Percentiles rank a stretch among this genome's conserved stretches.
Evolutionary conservation across 2,888 invertebrate species (phyloP).

Genomic region (Drosophila nr. medialis): DNA sequence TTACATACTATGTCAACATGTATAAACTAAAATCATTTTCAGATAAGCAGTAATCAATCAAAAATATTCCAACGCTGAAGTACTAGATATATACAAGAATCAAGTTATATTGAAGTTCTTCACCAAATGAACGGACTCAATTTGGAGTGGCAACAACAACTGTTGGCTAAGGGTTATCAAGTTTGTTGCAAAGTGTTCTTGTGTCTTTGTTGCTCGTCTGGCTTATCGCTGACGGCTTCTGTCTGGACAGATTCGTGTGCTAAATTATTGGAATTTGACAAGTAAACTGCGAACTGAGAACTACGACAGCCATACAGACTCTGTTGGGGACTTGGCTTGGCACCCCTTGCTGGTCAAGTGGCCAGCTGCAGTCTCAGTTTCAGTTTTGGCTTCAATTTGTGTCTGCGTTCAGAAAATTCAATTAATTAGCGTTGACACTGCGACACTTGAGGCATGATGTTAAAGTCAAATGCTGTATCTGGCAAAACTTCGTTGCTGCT

Average conservation of each 20-base stretch:
- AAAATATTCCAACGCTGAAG: background rate
- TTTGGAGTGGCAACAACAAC: background rate
- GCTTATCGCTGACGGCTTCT: conserved; percentile 69
- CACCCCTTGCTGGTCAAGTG: conserved; percentile 3
- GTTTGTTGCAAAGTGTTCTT: conserved; percentile 48
- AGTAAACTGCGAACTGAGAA: conserved; percentile 37
- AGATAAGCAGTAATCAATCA: background rate
- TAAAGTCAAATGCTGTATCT: conserved; percentile 53
- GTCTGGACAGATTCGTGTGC: conserved; percentile 64
- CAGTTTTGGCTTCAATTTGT: conserved; percentile 9
- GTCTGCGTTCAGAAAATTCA: conserved; percentile 45
- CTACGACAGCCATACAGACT: conserved; percentile 7
- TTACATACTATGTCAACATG: background rate
- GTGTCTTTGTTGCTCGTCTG: conserved; percentile 59
- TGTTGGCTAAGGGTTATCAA: conserved; percentile 51
- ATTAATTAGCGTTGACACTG: conserved; percentile 68
- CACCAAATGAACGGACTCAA: conserved; percentile 8
- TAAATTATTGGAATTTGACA: conserved; percentile 71
- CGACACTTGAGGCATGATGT: conserved; percentile 56
- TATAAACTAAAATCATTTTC: background rate
- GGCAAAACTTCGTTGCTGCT: conserved; percentile 34
- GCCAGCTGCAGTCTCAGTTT: conserved; percentile 38
- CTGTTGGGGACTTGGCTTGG: background rate
- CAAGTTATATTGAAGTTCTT: background rate
- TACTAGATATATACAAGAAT: background rate